A percentile compares a stretch with the other conserved stretches of the same genome.
Evolutionary conservation across 2,888 invertebrate species (phyloP).

Genomic region (Melieria crassipennis): DNA sequence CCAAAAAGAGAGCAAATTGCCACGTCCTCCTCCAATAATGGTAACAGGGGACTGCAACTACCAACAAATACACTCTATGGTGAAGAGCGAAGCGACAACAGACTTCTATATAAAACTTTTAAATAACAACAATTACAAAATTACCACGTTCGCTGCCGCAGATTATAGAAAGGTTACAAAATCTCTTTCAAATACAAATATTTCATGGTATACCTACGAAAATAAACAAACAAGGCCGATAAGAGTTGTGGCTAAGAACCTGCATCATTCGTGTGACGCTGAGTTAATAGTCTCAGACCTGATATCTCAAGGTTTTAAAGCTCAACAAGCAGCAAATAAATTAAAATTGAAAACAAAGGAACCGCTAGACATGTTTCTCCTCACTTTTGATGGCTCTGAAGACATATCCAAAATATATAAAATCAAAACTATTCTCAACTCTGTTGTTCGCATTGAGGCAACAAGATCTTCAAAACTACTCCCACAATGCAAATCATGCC

Average conservation of each 20-base stretch:
- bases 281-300: conserved; percentile 22
- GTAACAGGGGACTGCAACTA: conserved; percentile 1
- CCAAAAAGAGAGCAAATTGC: background rate
- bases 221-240: conserved; percentile 24
- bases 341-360: too few relatives aligned
- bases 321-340: too few relatives aligned
- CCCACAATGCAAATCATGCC: too few relatives aligned
- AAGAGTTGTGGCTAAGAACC: conserved; percentile 24
- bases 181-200: background rate
- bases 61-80: background rate
- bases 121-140: conserved; percentile 12
- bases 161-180: conserved; percentile 23
- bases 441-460: too few relatives aligned
- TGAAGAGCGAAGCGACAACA: background rate
- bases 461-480: too few relatives aligned
- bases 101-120: conserved; percentile 14
- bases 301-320: conserved; percentile 6
- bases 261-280: conserved; percentile 21
- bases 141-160: background rate
- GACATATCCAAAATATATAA: too few relatives aligned
- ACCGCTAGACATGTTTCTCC: too few relatives aligned
- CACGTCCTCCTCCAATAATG: conserved; percentile 14
- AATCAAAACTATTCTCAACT: too few relatives aligned
- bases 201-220: conserved; percentile 21
- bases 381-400: too few relatives aligned